A percentile compares a stretch with the other conserved stretches of the same genome.
Evolutionary conservation across 1,140 invertebrate species (phyloP).

Genomic region (Papilio polytes): DNA sequence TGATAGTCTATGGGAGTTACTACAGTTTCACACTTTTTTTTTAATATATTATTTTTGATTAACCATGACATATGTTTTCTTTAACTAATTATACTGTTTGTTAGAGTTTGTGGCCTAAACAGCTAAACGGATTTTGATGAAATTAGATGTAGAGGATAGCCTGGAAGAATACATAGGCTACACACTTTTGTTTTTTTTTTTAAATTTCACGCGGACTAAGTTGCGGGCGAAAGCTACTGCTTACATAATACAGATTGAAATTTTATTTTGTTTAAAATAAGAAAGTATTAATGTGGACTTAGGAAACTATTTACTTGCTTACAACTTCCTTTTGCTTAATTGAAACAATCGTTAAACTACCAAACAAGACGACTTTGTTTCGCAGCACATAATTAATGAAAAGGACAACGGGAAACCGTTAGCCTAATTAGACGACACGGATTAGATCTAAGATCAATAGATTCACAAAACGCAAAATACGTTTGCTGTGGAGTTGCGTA

Average conservation of each 20-base stretch:
- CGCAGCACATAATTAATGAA: background rate
- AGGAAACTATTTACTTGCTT: background rate
- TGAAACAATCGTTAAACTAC: slow-evolving; percentile 1
- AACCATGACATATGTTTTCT: too few species aligned
- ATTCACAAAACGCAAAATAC: background rate
- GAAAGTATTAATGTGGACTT: too few species aligned
- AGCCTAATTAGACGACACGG: background rate
- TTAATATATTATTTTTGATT: background rate
- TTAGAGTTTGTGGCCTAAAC: too few species aligned
- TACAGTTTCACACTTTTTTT: background rate
- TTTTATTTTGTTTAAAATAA: background rate
- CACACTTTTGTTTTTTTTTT: too few species aligned
- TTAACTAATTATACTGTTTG: too few species aligned
- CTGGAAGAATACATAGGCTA: too few species aligned
- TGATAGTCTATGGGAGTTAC: background rate
- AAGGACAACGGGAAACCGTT: background rate
- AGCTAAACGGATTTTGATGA: too few species aligned
- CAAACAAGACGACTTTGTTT: background rate
- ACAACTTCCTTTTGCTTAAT: background rate
- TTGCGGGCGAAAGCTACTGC: too few species aligned
- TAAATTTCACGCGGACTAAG: too few species aligned
- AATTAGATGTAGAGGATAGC: too few species aligned
- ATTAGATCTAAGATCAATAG: background rate
- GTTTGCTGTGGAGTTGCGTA: too few species aligned
- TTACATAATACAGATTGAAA: too few species aligned